Evolutionary conservation across 1,140 invertebrate genomes (phyloP), one percentile per base, ranked within the genome.

Genomic region (Brachystomella parvula): DNA sequence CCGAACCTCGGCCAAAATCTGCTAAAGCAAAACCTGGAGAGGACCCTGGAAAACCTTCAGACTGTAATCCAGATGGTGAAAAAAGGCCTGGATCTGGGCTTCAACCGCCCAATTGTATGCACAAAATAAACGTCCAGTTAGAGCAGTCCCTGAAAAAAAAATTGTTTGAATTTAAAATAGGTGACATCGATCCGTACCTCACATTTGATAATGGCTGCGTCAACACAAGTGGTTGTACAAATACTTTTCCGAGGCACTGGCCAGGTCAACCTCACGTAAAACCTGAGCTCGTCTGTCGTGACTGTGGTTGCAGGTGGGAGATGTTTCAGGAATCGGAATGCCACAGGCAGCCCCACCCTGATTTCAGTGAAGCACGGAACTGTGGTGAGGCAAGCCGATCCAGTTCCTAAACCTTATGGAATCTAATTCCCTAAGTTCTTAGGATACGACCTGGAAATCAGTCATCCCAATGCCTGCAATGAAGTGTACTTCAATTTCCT

Each of bases 391-490:
- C 24, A 6, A 12, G 3, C 6, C 3, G 6, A 19, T 53, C 12
- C 12, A 15, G 49, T 53, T 53, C 49, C 12, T 26, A 15, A 17
- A 6, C 6, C 12, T 17, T 53, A 17, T 17, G 3, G 21, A 53
- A 24, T 19, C 15, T 53, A 53, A 15, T 19, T 53, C 24, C 6
- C 12, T 19, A 24, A 53, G 6, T 26, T 53, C 21, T 24, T 24
- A 53, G 49, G 49, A 17, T 24, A 53, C 24, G 12, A 53, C 3
- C 6, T 53, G 24, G 49, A 53, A 53, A 53, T 53, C 24, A 26
- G 49, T 53, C 49, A 53, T 3, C 49, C 49, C 6, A 53, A 53
- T 26, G 49, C 49, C 6, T 53, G 49, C 24, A 53, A 53, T 26
- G 49, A 53, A 24, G 24, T 53, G 12, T 26, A 53, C 24, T 53